Conservation (phyloP, 2,797 vertebrate species). For the Astyanax mexicanus region DNA sequence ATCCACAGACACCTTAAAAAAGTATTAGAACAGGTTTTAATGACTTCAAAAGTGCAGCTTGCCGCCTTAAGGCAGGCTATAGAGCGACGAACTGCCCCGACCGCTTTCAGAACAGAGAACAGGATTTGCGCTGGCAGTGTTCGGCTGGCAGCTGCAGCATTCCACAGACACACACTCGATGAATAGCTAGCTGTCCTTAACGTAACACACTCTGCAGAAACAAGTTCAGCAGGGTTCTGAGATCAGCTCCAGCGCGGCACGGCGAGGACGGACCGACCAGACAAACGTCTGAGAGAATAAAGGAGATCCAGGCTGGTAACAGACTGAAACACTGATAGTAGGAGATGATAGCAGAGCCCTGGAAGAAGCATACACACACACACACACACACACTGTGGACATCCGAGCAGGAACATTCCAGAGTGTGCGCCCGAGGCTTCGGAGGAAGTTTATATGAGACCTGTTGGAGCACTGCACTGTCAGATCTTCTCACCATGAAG, state of each 20-base stretch:
- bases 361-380: background rate
- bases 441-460: constrained; percentile 15
- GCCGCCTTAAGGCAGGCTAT: background rate
- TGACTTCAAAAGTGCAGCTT: background rate
- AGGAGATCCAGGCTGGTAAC: no score
- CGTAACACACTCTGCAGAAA: constrained; percentile 3
- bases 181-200: constrained; percentile 21
- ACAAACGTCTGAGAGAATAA: constrained; percentile 25
- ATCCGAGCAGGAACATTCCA: constrained; percentile 65
- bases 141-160: constrained; percentile 33
- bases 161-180: constrained; percentile 40
- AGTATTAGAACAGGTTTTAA: background rate
- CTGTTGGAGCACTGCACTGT: constrained; percentile 61
- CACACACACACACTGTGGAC: constrained; percentile 1
- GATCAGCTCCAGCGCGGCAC: background rate
- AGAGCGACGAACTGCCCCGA: background rate
- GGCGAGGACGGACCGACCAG: no score
- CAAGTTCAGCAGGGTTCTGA: constrained; percentile 38
- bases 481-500: constrained; percentile 58
- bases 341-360: background rate
- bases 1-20: no score
- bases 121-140: constrained; percentile 6
- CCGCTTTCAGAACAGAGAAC: background rate
- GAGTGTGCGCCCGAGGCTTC: constrained; percentile 20
- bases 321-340: background rate